A percentile compares a stretch with the other conserved stretches of the same genome.
Evolutionary conservation across 1,140 invertebrate species (phyloP).

Genomic region (Propsilocerus akamusi): DNA sequence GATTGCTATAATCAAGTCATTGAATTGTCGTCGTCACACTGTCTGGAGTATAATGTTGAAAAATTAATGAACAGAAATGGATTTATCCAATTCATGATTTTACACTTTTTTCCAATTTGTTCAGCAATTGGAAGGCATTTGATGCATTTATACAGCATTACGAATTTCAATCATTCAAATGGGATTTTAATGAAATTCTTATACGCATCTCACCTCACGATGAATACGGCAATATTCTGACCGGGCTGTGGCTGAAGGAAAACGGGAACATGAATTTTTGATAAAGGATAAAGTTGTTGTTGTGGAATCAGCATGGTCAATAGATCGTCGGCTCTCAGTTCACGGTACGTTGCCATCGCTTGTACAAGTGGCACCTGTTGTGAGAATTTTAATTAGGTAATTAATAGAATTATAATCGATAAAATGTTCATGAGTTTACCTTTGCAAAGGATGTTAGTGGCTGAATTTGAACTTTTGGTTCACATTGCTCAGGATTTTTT

Average conservation of each 20-base stretch:
- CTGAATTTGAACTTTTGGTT: constrained; percentile 54
- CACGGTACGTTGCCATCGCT: constrained; percentile 60
- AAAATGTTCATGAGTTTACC: constrained; percentile 3
- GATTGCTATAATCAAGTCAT: too few relatives aligned
- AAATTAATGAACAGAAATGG: too few relatives aligned
- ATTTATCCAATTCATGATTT: too few relatives aligned
- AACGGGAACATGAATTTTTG: constrained; percentile 70
- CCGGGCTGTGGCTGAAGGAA: constrained; percentile 50
- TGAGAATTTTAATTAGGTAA: neutral
- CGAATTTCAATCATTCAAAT: too few relatives aligned
- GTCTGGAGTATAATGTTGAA: too few relatives aligned
- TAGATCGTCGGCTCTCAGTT: constrained; percentile 57
- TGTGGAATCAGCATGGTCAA: constrained; percentile 73
- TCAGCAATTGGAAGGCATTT: too few relatives aligned
- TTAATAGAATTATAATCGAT: neutral
- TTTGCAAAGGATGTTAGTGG: constrained; percentile 27
- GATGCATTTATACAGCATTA: too few relatives aligned
- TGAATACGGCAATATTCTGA: constrained; percentile 51
- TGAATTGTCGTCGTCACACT: too few relatives aligned
- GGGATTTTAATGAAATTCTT: too few relatives aligned
- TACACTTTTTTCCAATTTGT: too few relatives aligned
- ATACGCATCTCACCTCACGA: constrained; percentile 58
- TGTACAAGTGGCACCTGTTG: constrained; percentile 44
- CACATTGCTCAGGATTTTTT: constrained; percentile 42
- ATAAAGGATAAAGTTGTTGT: constrained; percentile 67